phyloP scores from a whole-genome alignment of 2,888 invertebrate species.

The Drosophila affinis region DNA sequence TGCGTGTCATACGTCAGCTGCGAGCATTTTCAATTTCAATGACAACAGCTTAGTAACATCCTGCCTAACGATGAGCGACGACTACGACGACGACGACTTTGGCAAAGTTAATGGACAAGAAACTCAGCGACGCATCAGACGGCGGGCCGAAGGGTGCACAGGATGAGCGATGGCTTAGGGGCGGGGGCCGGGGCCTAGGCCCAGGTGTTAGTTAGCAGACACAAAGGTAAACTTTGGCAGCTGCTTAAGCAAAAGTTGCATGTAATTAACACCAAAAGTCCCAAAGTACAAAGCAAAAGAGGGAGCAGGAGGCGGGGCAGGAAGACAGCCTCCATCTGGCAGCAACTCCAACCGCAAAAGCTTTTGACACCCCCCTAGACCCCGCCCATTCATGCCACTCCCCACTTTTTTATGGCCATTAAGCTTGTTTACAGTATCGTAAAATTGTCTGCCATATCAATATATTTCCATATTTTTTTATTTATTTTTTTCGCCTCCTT shows the following conservation, averaged over 20 bases:
- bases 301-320: not conserved
- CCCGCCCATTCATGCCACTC: too few species aligned
- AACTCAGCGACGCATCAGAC: conserved; percentile 32
- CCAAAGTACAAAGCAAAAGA: conserved; percentile 25
- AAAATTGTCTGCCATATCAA: conserved; percentile 74
- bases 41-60: conserved; percentile 73
- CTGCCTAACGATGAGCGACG: conserved; percentile 56
- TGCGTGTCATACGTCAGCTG: conserved; percentile 77
- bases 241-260: conserved; percentile 66
- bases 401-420: conserved; percentile 65
- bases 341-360: conserved; percentile 7
- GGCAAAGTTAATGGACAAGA: conserved; percentile 75
- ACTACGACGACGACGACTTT: conserved; percentile 37
- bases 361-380: conserved; percentile 20
- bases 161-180: conserved; percentile 20
- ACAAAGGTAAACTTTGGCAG: conserved; percentile 56
- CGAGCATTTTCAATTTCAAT: conserved; percentile 75
- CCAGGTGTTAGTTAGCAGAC: conserved; percentile 51
- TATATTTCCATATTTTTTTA: conserved; percentile 45
- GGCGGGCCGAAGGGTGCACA: conserved; percentile 9
- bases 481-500: conserved; percentile 7
- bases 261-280: conserved; percentile 75
- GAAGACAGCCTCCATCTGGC: not conserved
- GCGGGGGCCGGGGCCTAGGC: conserved; percentile 4
- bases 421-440: conserved; percentile 78